Percentiles rank a stretch among this genome's conserved stretches.
Conservation (phyloP, 2,888 invertebrate genomes). For the Drosophila rubida region DNA sequence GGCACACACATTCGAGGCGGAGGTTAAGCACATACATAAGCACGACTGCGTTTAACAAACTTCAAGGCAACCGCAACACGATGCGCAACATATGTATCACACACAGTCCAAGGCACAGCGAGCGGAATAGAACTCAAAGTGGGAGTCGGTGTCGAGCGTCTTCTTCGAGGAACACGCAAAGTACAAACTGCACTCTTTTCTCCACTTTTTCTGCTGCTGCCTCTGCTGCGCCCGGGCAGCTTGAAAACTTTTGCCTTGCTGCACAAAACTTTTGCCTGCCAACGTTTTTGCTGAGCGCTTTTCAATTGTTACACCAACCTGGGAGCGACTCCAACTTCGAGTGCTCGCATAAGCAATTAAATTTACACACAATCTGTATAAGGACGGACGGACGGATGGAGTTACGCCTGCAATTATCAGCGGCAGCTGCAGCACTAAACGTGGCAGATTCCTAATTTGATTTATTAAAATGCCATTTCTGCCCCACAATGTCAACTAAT, state of each 20-base stretch:
- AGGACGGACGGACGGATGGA: too few species aligned
- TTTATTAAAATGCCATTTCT: background rate
- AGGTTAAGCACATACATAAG: constrained; percentile 52
- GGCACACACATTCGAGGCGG: background rate
- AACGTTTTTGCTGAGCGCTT: constrained; percentile 34
- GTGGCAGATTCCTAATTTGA: background rate
- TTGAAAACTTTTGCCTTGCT: constrained; percentile 48
- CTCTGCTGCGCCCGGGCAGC: constrained; percentile 26
- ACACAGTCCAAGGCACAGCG: background rate
- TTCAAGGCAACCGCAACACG: constrained; percentile 56
- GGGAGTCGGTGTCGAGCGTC: background rate
- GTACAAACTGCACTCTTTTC: constrained; percentile 51
- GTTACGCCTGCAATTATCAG: constrained; percentile 47
- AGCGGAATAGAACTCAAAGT: background rate
- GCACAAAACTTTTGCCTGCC: constrained; percentile 47
- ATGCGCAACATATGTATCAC: constrained; percentile 49
- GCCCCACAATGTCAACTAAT: background rate
- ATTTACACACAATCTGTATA: constrained; percentile 36
- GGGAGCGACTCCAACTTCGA: background rate
- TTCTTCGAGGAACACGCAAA: constrained; percentile 20
- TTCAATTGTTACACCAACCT: constrained; percentile 58
- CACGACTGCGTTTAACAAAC: constrained; percentile 57
- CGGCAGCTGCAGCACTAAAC: background rate
- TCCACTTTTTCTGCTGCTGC: background rate
- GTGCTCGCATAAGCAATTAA: constrained; percentile 40